Percentiles rank a stretch among this genome's conserved stretches.
These are phyloP conservation scores for Acheta domesticus DNA, from an alignment of 2,888 invertebrate genomes.

Conservation along the genomic window DNA sequence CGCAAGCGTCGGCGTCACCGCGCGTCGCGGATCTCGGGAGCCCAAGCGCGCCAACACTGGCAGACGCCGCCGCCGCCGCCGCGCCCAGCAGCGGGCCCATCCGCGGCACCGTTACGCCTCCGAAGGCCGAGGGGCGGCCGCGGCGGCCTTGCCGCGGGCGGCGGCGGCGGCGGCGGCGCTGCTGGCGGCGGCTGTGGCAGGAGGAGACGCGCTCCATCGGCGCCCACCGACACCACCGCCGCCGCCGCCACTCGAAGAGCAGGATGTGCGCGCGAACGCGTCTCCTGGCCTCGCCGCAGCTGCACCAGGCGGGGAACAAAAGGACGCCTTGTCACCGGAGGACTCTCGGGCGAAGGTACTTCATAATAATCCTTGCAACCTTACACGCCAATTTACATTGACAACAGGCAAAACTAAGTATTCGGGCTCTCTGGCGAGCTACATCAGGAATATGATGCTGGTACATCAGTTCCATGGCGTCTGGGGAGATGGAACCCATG, in stretches of 20 bases:
- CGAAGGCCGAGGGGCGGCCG: background rate
- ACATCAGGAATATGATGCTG: too few species aligned
- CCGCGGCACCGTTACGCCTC: background rate
- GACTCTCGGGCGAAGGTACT: too few species aligned
- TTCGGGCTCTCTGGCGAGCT: too few species aligned
- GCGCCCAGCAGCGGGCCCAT: background rate
- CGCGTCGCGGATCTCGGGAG: background rate
- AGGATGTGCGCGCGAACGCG: background rate
- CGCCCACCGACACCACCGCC: too few species aligned
- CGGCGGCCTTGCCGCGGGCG: slow-evolving; percentile 2
- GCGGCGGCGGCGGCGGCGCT: background rate
- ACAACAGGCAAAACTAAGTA: too few species aligned
- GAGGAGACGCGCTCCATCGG: slow-evolving; percentile 3
- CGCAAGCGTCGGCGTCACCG: background rate
- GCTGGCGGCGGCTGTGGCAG: background rate
- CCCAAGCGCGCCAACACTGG: background rate
- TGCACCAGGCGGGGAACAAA: too few species aligned
- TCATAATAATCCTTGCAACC: too few species aligned
- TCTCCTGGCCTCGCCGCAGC: background rate
- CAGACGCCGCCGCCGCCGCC: background rate
- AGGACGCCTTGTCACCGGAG: too few species aligned
- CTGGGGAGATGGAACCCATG: too few species aligned
- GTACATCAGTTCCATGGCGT: too few species aligned
- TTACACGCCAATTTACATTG: too few species aligned
- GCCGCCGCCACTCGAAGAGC: background rate